Conservation (phyloP, 2,888 invertebrate genomes). For the Pelosia muscerda region DNA sequence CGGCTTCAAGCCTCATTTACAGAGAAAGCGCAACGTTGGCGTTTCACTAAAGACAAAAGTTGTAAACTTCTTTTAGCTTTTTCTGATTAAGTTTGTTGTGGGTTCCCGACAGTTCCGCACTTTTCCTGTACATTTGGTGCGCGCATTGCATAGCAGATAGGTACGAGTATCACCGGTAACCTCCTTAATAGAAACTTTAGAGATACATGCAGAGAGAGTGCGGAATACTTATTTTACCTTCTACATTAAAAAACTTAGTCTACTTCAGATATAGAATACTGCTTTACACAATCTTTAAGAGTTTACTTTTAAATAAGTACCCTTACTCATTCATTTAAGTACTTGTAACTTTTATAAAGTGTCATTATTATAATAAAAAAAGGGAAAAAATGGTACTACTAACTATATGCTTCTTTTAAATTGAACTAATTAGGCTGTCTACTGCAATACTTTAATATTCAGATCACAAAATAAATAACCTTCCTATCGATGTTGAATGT, state of each 20-base stretch:
- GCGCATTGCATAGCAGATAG: slow-evolving; percentile 1
- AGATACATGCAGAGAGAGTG: neutral
- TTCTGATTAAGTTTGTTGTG: slow-evolving; percentile 29
- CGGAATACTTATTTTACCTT: neutral
- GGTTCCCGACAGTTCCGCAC: slow-evolving; percentile 20
- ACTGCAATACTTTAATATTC: no score
- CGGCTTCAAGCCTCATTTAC: slow-evolving; percentile 25
- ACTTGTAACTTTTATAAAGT: no score
- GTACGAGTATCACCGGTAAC: slow-evolving; percentile 17
- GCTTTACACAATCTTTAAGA: no score
- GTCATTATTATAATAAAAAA: no score
- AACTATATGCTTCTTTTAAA: no score
- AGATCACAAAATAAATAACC: no score
- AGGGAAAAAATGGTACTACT: no score
- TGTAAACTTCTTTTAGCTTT: slow-evolving; percentile 30
- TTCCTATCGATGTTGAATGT: neutral
- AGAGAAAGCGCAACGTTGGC: slow-evolving; percentile 19
- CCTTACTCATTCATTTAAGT: no score
- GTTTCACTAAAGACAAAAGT: slow-evolving; percentile 24
- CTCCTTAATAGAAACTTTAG: slow-evolving; percentile 15
- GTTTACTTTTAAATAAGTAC: no score
- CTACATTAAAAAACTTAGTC: neutral
- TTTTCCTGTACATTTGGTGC: slow-evolving; percentile 8
- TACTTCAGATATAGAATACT: neutral
- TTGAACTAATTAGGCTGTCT: no score